Conservation (phyloP, 2,797 vertebrate genomes). For the Cephalopachus bancanus region DNA sequence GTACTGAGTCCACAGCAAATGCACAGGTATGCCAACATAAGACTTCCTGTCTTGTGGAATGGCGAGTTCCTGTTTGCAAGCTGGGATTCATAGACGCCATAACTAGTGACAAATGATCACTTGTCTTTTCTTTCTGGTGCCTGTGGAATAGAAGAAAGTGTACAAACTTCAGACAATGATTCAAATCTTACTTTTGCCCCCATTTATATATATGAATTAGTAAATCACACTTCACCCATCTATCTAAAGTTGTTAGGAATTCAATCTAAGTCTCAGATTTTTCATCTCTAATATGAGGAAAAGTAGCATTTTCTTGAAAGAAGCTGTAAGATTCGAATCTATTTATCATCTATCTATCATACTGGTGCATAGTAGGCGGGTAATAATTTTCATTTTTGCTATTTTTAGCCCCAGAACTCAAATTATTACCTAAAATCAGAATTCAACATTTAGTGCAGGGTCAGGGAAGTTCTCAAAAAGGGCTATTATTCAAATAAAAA, state of each 20-base stretch:
- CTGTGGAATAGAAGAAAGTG: not conserved
- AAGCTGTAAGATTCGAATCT: not conserved
- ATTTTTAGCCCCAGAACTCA: not conserved
- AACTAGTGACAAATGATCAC: no score
- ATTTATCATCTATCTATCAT: not conserved
- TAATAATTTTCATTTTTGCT: slow-evolving; percentile 15
- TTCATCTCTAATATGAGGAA: not conserved
- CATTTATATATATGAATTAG: not conserved
- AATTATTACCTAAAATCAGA: not conserved
- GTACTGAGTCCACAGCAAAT: not conserved
- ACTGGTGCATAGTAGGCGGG: not conserved
- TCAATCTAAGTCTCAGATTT: not conserved
- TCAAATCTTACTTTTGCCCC: not conserved
- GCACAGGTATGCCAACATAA: not conserved
- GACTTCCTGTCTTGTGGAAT: not conserved
- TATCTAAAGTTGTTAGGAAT: not conserved
- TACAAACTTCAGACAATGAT: not conserved
- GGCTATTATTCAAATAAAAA: not conserved
- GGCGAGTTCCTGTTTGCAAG: not conserved
- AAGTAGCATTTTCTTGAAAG: not conserved
- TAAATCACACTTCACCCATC: not conserved
- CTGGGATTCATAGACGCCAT: not conserved
- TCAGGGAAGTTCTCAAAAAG: not conserved
- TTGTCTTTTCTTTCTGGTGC: not conserved
- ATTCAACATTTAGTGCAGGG: not conserved